phyloP scores from a whole-genome alignment of 2,888 invertebrate genomes.

The Entomobrya multifasciata region DNA sequence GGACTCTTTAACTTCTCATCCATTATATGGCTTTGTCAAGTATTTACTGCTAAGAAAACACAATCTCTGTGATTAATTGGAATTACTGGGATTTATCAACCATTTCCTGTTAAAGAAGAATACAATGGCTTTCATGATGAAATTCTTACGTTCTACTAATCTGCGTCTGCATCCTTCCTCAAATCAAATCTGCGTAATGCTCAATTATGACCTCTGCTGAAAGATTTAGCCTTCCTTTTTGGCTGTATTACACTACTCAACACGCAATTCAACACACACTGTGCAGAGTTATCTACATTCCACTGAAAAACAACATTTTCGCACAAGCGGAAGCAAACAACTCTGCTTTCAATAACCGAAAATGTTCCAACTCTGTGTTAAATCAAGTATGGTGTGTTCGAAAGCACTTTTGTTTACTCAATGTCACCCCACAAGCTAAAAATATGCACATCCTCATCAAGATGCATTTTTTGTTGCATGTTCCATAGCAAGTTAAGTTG shows the following conservation, averaged over 20 bases:
- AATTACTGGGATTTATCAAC: no score
- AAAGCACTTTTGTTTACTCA: not conserved
- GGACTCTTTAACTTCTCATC: no score
- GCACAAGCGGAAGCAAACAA: not conserved
- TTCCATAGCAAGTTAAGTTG: not conserved
- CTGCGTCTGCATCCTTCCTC: not conserved
- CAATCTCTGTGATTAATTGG: no score
- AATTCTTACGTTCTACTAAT: no score
- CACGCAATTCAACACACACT: not conserved
- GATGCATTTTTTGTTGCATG: slow-evolving; percentile 15
- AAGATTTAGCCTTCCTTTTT: no score
- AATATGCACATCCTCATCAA: slow-evolving; percentile 13
- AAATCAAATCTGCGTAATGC: not conserved
- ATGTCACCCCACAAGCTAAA: slow-evolving; percentile 47
- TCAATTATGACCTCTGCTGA: not conserved
- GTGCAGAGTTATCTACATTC: not conserved
- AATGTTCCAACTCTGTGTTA: not conserved
- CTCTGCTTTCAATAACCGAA: not conserved
- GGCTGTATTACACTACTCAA: not conserved
- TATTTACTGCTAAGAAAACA: no score
- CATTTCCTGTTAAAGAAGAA: no score
- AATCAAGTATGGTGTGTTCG: not conserved
- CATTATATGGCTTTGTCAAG: no score
- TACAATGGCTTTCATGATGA: no score
- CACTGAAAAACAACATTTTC: not conserved